Evolutionary conservation across 2,888 invertebrate species (phyloP).

Genomic region (Petrophora chlorosata): DNA sequence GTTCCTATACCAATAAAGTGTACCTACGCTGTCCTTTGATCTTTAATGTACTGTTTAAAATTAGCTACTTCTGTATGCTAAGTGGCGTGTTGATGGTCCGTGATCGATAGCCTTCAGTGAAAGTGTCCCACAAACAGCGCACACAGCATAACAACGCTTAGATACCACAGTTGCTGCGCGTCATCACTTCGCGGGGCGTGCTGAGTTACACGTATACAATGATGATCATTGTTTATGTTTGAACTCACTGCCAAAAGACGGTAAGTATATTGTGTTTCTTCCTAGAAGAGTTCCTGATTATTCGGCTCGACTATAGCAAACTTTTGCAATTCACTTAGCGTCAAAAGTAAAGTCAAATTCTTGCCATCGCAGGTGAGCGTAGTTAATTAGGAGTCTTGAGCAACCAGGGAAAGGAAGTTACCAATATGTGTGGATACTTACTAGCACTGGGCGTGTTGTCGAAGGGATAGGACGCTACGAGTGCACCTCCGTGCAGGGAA

Average conservation of each 20-base stretch:
- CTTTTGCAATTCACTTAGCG: no score
- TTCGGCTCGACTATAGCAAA: no score
- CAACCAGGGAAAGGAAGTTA: no score
- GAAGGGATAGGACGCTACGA: conserved; percentile 98
- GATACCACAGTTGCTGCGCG: conserved; percentile 9
- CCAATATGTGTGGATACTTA: conserved; percentile 72
- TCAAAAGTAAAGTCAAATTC: no score
- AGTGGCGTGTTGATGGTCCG: conserved; percentile 16
- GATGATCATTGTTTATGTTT: no score
- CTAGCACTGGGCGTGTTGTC: conserved; percentile 97
- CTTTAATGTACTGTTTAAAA: not conserved
- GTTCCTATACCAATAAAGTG: not conserved
- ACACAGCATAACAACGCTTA: conserved; percentile 11
- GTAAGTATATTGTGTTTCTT: no score
- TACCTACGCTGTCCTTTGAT: not conserved
- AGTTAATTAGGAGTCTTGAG: no score
- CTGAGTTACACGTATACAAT: conserved; percentile 10
- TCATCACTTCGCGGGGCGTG: conserved; percentile 10
- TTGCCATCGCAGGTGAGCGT: no score
- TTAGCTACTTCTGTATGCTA: conserved; percentile 25
- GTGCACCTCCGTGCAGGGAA: conserved; percentile 96
- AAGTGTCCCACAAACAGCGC: conserved; percentile 35
- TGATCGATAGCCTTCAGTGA: conserved; percentile 35
- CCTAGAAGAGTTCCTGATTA: no score
- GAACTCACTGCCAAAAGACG: no score